Conservation (phyloP, 2,797 vertebrate genomes). For the Xenopus petersii region DNA sequence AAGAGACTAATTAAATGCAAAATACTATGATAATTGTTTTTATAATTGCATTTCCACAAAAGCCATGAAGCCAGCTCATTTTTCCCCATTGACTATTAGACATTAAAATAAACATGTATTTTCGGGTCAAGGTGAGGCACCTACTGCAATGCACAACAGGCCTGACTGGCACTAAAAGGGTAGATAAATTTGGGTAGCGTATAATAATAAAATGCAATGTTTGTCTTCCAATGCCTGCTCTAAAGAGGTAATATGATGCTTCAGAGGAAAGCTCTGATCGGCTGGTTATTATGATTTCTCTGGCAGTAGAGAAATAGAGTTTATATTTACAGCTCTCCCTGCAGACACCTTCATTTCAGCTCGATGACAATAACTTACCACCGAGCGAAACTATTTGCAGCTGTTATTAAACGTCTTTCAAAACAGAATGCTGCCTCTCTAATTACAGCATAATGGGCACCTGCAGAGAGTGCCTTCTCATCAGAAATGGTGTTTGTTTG, state of each 20-base stretch:
- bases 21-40: too few species aligned
- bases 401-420: constrained; percentile 38
- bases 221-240: constrained; percentile 1
- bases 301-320: constrained; percentile 20
- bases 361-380: constrained; percentile 19
- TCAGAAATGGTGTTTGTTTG: constrained; percentile 28
- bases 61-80: too few species aligned
- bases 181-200: background rate
- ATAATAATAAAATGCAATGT: background rate
- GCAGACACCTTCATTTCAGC: constrained; percentile 20
- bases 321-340: background rate
- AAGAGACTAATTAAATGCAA: too few species aligned
- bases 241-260: constrained; percentile 14
- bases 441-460: constrained; percentile 36
- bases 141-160: background rate
- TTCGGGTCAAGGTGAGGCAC: too few species aligned
- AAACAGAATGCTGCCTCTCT: constrained; percentile 9
- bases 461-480: background rate
- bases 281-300: constrained; percentile 28
- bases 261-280: constrained; percentile 12
- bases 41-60: too few species aligned
- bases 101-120: too few species aligned
- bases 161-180: background rate
- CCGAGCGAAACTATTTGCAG: constrained; percentile 25
- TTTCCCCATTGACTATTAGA: too few species aligned